A percentile compares a stretch with the other conserved stretches of the same genome.
Evolutionary conservation across 2,113 vertebrate genomes (phyloP).

Genomic region (Phyllopteryx taeniolatus): DNA sequence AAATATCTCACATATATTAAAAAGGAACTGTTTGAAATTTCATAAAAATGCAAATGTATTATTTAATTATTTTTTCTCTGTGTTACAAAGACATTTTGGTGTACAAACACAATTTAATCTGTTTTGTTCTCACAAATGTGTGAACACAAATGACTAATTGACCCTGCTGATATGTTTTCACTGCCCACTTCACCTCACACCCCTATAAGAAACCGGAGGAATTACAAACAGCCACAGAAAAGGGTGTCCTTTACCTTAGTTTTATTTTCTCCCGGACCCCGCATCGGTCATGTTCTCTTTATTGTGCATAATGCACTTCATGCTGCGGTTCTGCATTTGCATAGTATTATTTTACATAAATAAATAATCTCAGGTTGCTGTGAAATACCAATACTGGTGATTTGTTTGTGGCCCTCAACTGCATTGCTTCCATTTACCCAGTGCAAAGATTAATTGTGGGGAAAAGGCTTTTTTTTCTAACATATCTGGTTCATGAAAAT

Average conservation of each 20-base stretch:
- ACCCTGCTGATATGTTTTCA: too few relatives aligned
- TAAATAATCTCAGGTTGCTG: not conserved
- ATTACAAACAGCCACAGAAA: too few relatives aligned
- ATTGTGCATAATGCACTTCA: not conserved
- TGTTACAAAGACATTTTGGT: too few relatives aligned
- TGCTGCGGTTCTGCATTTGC: conserved; percentile 1
- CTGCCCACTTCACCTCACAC: too few relatives aligned
- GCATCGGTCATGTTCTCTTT: not conserved
- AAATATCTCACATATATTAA: too few relatives aligned
- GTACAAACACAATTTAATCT: too few relatives aligned
- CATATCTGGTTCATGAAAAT: not conserved
- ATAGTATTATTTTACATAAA: not conserved
- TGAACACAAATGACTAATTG: too few relatives aligned
- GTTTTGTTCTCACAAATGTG: too few relatives aligned
- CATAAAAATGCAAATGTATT: too few relatives aligned
- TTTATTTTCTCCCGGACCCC: not conserved
- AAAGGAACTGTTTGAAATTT: too few relatives aligned
- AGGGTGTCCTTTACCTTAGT: not conserved
- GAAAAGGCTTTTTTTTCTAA: not conserved
- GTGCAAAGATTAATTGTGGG: not conserved
- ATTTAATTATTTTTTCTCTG: too few relatives aligned
- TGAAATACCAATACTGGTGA: not conserved
- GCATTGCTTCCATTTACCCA: not conserved
- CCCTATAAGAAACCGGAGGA: too few relatives aligned
- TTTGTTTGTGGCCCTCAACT: not conserved